phyloP scores from a whole-genome alignment of 2,113 vertebrate species.

The Cacatua alba region DNA sequence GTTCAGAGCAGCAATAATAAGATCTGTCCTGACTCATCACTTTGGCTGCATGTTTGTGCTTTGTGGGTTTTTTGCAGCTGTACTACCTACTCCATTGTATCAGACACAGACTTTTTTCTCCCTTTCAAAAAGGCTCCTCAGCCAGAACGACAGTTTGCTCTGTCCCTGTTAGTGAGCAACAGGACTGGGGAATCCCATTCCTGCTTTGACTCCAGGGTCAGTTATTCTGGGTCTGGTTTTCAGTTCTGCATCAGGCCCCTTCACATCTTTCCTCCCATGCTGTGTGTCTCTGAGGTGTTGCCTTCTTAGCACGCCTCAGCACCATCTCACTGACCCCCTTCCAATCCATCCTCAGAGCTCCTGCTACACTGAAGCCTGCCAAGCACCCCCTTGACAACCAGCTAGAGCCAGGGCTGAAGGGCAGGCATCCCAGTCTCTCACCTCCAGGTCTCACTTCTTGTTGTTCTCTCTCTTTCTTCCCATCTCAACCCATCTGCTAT shows the following conservation, averaged over 20 bases:
- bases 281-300: not conserved
- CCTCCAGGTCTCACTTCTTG: not conserved
- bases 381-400: not conserved
- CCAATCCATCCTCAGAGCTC: not conserved
- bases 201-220: accelerated
- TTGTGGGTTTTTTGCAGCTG: not conserved
- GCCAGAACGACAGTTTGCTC: not conserved
- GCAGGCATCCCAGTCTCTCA: constrained; percentile 9
- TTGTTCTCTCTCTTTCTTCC: not conserved
- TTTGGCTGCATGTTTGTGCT: not conserved
- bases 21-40: not conserved
- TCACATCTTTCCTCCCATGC: not conserved
- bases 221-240: not conserved
- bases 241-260: not conserved
- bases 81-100: not conserved
- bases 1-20: not conserved
- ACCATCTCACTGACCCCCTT: not conserved
- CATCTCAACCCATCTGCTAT: constrained; percentile 3
- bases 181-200: not conserved
- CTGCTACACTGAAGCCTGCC: not conserved
- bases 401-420: not conserved
- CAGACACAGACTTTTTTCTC: not conserved
- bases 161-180: not conserved
- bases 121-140: not conserved
- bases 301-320: not conserved